Base-by-base conservation (phyloP, 2,888 invertebrate genomes). In the Clanis bilineata region DNA sequence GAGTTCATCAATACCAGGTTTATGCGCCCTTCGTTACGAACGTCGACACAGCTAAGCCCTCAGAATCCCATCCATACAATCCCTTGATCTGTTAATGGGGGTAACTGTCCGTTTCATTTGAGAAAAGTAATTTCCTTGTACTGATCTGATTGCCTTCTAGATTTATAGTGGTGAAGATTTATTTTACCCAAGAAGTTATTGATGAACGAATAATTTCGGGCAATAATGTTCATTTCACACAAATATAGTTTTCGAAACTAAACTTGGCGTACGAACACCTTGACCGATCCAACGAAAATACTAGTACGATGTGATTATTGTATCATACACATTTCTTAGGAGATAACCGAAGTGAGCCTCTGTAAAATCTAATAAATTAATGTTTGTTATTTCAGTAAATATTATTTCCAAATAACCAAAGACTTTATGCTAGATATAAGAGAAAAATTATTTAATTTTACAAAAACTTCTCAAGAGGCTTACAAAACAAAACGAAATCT, bases 41-140 rank as follows among this genome's bases (percentile, higher is more conserved):
- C 64, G 68, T 60, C 56, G 28, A 56, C 43, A 21, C 66, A 56
- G 56, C 65, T 71, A 69, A 77, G 69, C 64, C 64, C 55, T 57
- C 56, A 64, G 71, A 66, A 74, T 70, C 69, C 64, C 62, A 66
- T 70, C 68, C 66, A 67, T 67, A 61, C 60, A 63, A 61, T 45
- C 63, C 65, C 39, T 63, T 66, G 68, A 74, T 74, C 66, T 66
- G 62, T 64, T 68, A 68, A 73, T 70, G 68, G 51, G 58, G 47
- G 65, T 43, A 38, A 57, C 45, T 10, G 45, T 45, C 51, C 51
- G 51, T 51, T 51, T 51, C 28, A 38, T 57, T 60, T 56, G 28
- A 12, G 55, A 22, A 62, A 63, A 62, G 66, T 64, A 62, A 65
- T 70, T 66, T 64, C 54, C 51, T 66, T 51, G 43, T 32, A 62